Base-by-base conservation (phyloP, 2,888 invertebrate genomes). In the Dynastes hyllus region DNA sequence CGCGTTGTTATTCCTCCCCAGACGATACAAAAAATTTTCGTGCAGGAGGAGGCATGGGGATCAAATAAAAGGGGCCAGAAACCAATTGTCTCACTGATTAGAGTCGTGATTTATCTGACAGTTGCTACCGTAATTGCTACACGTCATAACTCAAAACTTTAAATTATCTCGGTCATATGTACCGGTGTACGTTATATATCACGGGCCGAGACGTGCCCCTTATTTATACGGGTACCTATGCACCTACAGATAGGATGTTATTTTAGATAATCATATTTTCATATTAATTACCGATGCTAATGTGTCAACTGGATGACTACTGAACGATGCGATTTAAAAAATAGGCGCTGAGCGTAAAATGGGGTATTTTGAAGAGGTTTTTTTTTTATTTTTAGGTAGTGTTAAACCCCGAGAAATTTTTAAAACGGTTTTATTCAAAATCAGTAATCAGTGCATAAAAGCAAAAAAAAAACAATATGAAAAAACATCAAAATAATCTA, bases 31-130 rank as follows among this genome's bases (percentile, higher is more conserved):
- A 81, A 81, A 81, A 27, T 75, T 76, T 77, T 40, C 50, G 78
- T 65, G 78, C 76, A 79, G 76, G 76, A 79, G 76, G 78, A 73
- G 77, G 61, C 79, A 65, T 29, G n/a, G n/a, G n/a, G n/a, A n/a
- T n/a, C n/a, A n/a, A n/a, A n/a, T n/a, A n/a, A n/a, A n/a, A n/a
- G n/a, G n/a, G n/a, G n/a, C n/a, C n/a, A n/a, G n/a, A n/a, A n/a
- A n/a, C n/a, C 83, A 83, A 82, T 83, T 83, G 81, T 82, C 81
- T 81, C 81, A 63, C 79, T 82, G 83, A 83, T 83, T 83, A 81
- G 80, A 79, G 66, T 76, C 81, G 81, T 83, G 83, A 83, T 83
- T 83, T 83, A 83, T 81, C 78, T 70, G 79, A 80, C 78, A 77
- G 77, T 58, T 78, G 73, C 53, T 67, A 65, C 81, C 76, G 81